Conservation (phyloP, 2,113 vertebrate species). For the Neofelis nebulosa region DNA sequence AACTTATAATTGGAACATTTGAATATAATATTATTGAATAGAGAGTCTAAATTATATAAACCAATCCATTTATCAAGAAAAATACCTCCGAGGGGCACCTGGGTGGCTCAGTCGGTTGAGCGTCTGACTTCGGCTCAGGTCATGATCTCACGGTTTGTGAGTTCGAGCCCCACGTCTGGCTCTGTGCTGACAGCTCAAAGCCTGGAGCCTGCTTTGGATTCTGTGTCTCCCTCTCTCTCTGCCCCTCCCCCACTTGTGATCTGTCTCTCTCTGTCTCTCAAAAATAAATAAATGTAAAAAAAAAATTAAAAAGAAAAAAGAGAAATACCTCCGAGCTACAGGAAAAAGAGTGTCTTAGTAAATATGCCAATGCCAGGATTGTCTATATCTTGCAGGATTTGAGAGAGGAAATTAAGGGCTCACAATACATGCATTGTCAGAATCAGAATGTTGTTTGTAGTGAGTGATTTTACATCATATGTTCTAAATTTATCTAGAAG, state of each 20-base stretch:
- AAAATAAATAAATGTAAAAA: no score
- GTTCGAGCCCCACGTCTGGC: no score
- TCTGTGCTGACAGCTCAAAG: no score
- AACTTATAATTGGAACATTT: neutral
- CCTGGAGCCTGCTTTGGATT: no score
- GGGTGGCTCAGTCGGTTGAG: no score
- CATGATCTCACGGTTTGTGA: no score
- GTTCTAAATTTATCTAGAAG: conserved; percentile 10
- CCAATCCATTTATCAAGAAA: neutral
- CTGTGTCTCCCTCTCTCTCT: no score
- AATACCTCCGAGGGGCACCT: neutral
- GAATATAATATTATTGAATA: neutral
- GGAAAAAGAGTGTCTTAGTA: neutral
- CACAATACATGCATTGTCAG: neutral
- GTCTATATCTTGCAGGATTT: neutral
- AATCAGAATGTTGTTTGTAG: conserved; percentile 39
- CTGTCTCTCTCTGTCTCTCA: no score
- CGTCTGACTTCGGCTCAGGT: no score
- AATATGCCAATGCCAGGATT: neutral
- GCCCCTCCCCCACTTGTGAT: no score
- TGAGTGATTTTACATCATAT: conserved; percentile 2
- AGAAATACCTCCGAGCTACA: neutral
- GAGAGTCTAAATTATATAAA: neutral
- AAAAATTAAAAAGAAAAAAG: no score
- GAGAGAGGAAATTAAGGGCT: neutral